Percentiles rank a stretch among this genome's conserved stretches.
phyloP scores from a whole-genome alignment of 2,888 invertebrate genomes.

The Peribatodes rhomboidaria region DNA sequence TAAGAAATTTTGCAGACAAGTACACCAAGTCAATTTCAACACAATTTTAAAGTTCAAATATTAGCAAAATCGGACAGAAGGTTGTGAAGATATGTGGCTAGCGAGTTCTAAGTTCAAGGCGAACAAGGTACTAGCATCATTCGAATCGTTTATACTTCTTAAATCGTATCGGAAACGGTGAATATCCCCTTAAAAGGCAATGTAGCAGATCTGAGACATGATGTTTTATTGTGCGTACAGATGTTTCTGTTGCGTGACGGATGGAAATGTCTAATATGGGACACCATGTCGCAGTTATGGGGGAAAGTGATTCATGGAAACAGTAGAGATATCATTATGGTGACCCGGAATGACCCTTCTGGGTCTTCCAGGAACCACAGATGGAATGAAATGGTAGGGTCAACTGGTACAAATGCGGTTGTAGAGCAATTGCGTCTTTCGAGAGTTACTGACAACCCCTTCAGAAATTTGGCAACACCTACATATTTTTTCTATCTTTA shows the following conservation, averaged over 20 bases:
- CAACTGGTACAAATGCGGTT: too few relatives aligned
- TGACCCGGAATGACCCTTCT: neutral
- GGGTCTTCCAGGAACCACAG: neutral
- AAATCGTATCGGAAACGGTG: slow-evolving; percentile 13
- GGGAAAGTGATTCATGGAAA: slow-evolving; percentile 7
- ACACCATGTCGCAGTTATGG: slow-evolving; percentile 8
- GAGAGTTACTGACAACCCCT: too few relatives aligned
- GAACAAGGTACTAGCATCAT: too few relatives aligned
- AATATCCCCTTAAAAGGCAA: slow-evolving; percentile 12
- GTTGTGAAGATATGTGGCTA: neutral
- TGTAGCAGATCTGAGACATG: slow-evolving; percentile 20
- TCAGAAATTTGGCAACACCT: too few relatives aligned
- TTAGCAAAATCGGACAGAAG: too few relatives aligned
- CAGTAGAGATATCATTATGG: neutral
- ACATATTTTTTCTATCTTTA: too few relatives aligned
- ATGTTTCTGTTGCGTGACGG: slow-evolving; percentile 23
- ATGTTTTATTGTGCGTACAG: slow-evolving; percentile 29
- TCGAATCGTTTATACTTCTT: neutral
- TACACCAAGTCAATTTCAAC: too few relatives aligned
- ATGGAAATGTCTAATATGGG: slow-evolving; percentile 21
- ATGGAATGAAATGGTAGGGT: too few relatives aligned
- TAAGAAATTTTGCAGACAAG: too few relatives aligned
- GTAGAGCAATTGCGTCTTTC: too few relatives aligned
- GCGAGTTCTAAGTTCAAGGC: neutral
- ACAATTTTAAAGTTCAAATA: too few relatives aligned